Base-by-base conservation (phyloP, 2,113 vertebrate species). In the Pteropus alecto region DNA sequence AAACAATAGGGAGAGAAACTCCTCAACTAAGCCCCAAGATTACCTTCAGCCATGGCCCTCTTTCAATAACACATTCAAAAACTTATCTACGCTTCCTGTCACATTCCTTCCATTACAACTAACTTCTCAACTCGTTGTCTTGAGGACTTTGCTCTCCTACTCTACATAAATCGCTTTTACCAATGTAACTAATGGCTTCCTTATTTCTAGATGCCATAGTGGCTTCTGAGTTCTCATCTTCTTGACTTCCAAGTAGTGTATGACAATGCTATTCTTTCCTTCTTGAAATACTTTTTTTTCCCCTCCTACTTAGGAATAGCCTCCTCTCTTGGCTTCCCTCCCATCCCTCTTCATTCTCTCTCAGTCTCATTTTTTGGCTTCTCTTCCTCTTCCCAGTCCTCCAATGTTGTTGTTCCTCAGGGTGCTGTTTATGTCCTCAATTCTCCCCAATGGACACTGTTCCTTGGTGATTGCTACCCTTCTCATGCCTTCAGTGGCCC, bases 401-500 rank as follows among this genome's bases (percentile, higher is more conserved):
- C 28, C 16, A 15, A 12, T 0, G 0, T 18, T 0, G 4, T 33
- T 15, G 4, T 48, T 56, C 43, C 7, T 65, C 2, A 0, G 0
- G 33, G 38, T 35, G 18, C 54, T 15, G 0, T 24, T 11, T 26
- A 35, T 54, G 46, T 0, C 8, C 26, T 93, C 7, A 1, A 8
- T 61, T 54, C 41, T 43, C 56, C 22, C 38, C 10, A 10, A 13
- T 5, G 6, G 35, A 70, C 15, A 5, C 51, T 2, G 8, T 19
- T 33, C 61, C 28, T 15, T 19, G 33, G n/a, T 7, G 7, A 6
- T 11, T 1, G 1, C 38, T 15, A 7, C 26, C 18, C 5, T 46
- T 38, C 28, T 54, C 1, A 4, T 35, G 77, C 38, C 21, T 60
- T 92, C 67, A 4, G 1, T 12, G 48, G 7, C 11, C 38, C 28